Conservation (phyloP, 2,797 vertebrate genomes). For the Kryptopterus vitreolus region DNA sequence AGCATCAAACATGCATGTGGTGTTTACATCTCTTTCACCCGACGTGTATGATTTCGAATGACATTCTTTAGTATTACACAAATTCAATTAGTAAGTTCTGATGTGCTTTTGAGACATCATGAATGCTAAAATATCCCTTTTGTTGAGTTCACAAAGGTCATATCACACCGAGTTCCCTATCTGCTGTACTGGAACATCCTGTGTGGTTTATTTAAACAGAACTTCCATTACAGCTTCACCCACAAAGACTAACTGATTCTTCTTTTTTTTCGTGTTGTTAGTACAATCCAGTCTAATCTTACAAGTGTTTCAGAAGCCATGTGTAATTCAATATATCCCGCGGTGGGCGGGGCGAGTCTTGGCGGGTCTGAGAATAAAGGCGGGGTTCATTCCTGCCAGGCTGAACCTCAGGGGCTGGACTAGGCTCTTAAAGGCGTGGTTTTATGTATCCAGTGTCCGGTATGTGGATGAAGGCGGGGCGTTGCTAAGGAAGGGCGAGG, state of each 20-base stretch:
- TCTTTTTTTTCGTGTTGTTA: too few relatives aligned
- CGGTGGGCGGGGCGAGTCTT: background rate
- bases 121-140: background rate
- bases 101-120: background rate
- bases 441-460: conserved; percentile 6
- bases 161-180: background rate
- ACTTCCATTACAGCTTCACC: background rate
- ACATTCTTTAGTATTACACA: background rate
- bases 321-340: too few relatives aligned
- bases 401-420: background rate
- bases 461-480: conserved; percentile 64
- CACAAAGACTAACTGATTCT: background rate
- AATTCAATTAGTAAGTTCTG: background rate
- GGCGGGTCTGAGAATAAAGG: background rate
- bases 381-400: background rate
- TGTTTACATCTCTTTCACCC: too few relatives aligned
- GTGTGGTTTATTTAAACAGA: background rate
- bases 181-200: background rate
- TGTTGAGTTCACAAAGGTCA: background rate
- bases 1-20: background rate
- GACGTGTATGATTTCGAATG: background rate
- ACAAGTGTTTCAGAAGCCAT: background rate
- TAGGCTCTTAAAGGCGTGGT: background rate
- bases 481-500: conserved; percentile 78
- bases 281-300: background rate